Base-by-base conservation (phyloP, 2,113 vertebrate species). In the Rhegmatorhina hoffmannsi region DNA sequence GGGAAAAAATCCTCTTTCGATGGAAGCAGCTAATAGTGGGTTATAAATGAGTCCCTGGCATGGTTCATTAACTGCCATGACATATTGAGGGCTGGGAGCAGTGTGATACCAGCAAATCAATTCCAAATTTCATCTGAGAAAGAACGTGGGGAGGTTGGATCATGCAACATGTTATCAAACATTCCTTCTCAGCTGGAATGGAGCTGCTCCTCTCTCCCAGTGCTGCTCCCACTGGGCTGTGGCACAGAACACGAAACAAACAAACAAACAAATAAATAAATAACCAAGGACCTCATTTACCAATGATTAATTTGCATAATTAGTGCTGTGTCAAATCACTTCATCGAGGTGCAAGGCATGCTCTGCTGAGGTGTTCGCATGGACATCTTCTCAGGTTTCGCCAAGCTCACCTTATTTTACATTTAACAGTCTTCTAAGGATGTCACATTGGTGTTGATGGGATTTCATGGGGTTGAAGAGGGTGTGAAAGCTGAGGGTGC, bases 241-340 rank as follows among this genome's bases (percentile, higher is more conserved):
- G 1, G 82, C 17, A 13, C 31, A 50, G 87, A 87, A 34, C 2
- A 18, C 47, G 20, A 86, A 84, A 86, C 60, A 95, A 95, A 92
- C 15, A 43, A 43, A 43, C 90, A 86, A 84, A 86, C 60, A 95
- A 95, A 92, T 43, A 43, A 43, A 43, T 92, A 95, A 96, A 90
- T 79, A 88, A 89, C 52, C 40, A 23, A 24, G 62, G n/a, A 68
- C 68, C 77, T 81, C 44, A 85, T 90, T 66, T 92, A 90, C 82
- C 26, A 8, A 49, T 89, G 93, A 96, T 86, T 97, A 95, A 94
- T 97, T 96, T 97, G 88, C 95, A 90, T 87, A 92, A 87, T 97
- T 88, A 87, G 88, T 6, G 28, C 76, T 23, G 72, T 52, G 91
- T 91, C 64, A 60, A 56, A 78, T 91, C 77, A 25, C 90, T 72